Conservation (phyloP, 2,113 vertebrate genomes). For the Oncorhynchus nerka region DNA sequence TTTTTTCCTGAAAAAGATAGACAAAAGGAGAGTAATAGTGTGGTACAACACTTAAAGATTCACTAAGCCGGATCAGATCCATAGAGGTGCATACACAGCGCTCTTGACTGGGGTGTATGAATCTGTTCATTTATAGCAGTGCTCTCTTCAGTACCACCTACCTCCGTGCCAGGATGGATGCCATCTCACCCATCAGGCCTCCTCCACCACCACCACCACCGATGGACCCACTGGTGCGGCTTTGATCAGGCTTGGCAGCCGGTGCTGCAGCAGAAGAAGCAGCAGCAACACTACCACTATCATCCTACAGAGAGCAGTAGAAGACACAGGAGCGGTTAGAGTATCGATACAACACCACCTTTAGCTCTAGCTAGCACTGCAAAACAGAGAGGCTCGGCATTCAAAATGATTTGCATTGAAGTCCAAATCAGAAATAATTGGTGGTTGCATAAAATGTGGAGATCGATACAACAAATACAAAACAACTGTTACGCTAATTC, state of each 20-base stretch:
- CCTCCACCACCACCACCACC: constrained; percentile 52
- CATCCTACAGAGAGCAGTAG: constrained; percentile 74
- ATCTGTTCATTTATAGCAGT: neutral
- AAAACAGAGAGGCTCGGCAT: neutral
- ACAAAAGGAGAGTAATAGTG: too few relatives aligned
- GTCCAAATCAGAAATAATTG: neutral
- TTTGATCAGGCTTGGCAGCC: constrained; percentile 67
- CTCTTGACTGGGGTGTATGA: neutral
- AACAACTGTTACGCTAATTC: too few relatives aligned
- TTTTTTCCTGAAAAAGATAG: constrained; percentile 78
- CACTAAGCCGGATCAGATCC: too few relatives aligned
- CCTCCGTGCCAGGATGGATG: constrained; percentile 87
- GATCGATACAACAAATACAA: constrained; percentile 39
- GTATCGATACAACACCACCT: neutral
- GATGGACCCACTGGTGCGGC: constrained; percentile 68
- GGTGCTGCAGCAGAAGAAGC: constrained; percentile 41
- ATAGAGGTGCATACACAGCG: too few relatives aligned
- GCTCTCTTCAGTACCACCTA: constrained; percentile 54
- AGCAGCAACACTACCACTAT: constrained; percentile 44
- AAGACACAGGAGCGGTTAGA: constrained; percentile 19
- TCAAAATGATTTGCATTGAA: neutral
- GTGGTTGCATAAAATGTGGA: constrained; percentile 46
- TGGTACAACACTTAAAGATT: too few relatives aligned
- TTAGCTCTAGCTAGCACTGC: neutral
- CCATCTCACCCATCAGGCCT: constrained; percentile 91